These are phyloP conservation scores for Microtus richardsoni DNA, from an alignment of 2,113 vertebrate species.

Conservation along the genomic window DNA sequence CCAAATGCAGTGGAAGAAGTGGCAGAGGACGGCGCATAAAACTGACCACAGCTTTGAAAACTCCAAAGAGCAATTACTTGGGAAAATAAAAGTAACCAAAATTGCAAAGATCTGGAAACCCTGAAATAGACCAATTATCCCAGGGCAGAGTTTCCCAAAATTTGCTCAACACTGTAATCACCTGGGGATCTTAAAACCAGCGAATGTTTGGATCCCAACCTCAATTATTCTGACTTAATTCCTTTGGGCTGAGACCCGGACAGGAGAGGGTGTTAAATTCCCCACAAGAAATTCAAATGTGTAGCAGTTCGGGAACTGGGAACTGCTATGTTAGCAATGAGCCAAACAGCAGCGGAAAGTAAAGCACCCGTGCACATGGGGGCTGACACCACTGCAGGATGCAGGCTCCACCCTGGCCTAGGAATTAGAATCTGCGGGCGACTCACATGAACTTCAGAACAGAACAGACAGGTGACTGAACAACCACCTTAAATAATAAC, in stretches of 20 bases:
- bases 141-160: conserved; percentile 6
- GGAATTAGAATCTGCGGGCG: background rate
- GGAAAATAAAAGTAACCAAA: conserved; percentile 65
- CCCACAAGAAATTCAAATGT: background rate
- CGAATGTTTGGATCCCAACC: background rate
- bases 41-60: conserved; percentile 56
- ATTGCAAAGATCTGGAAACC: conserved; percentile 60
- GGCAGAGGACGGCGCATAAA: conserved; percentile 39
- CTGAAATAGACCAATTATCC: conserved; percentile 50
- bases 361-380: background rate
- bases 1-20: background rate
- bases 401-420: background rate
- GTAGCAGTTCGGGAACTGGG: background rate
- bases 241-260: background rate
- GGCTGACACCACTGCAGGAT: background rate
- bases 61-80: conserved; percentile 59
- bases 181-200: conserved; percentile 18
- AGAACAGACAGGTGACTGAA: conserved; percentile 16
- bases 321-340: background rate
- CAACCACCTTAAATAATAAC: background rate
- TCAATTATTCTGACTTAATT: conserved; percentile 25
- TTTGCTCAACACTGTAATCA: conserved; percentile 30
- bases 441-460: background rate
- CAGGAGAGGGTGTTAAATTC: background rate
- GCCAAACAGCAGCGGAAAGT: background rate